Base-by-base conservation (phyloP, 1,140 invertebrate genomes). In the Pomacea maculata region DNA sequence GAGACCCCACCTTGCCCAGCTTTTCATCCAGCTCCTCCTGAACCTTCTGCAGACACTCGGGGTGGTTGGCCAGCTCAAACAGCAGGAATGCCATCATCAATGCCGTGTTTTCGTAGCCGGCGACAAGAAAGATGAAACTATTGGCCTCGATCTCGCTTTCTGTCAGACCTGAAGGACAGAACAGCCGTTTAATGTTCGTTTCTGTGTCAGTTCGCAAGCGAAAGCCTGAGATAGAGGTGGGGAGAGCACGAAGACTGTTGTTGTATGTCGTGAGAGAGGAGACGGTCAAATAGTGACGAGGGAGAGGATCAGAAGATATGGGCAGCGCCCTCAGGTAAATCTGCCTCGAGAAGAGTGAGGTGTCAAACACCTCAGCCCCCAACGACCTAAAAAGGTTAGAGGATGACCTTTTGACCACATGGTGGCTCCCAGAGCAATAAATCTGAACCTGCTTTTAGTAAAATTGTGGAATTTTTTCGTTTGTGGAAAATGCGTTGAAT, bases 61-160 rank as follows among this genome's bases (percentile, higher is more conserved):
- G 93, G 80, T 95, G 87, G n/a, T 91, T 84, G 8, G 94, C 93
- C 34, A 95, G 85, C 82, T 94, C 90, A 74, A 93, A 93, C 1
- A 92, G 87, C 0, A 93, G 88, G 82, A 94, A 94, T 0, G 92
- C 86, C 64, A 95, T 86, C 0, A 93, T 90, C 0, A 92, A 92
- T 1, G 93, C 91, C 0, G 93, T 92, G 0, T 94, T 94, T 86
- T 95, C 94, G 83, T 93, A 95, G 4, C 94, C 94, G 77, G 93
- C 95, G 4, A 93, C 88, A 81, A 95, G 94, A 84, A 95, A 95
- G 12, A 94, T 79, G 6, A 94, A 91, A 4, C 93, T 93, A 85
- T 95, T 94, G 0, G 94, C 93, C 1, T 94, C 90, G 21, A 96
- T 92, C 83, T 95, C 93, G 29, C 94, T 92, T 68, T 82, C 74